Evolutionary conservation across 2,797 vertebrate species (phyloP).

Genomic region (Notamacropus eugenii): DNA sequence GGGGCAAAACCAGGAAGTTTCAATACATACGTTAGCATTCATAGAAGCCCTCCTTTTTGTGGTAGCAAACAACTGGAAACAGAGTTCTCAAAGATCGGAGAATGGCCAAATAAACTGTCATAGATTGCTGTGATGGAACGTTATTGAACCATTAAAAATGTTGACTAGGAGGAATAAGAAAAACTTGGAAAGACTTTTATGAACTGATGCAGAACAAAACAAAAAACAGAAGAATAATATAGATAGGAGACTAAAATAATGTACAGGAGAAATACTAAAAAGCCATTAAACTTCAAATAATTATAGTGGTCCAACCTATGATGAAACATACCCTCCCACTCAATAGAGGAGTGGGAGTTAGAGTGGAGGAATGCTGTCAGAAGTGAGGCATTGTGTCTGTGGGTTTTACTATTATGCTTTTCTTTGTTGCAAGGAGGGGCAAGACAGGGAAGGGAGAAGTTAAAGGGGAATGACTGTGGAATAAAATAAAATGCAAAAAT

Average conservation of each 20-base stretch:
- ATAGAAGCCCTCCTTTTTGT: neutral
- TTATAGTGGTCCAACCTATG: neutral
- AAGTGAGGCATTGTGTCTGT: neutral
- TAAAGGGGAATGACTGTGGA: neutral
- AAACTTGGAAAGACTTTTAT: neutral
- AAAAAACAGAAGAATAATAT: neutral
- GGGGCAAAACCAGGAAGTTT: neutral
- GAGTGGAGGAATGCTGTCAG: neutral
- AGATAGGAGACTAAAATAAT: neutral
- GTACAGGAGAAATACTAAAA: neutral
- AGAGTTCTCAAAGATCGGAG: neutral
- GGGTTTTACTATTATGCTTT: neutral
- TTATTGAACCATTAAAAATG: neutral
- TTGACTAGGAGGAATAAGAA: neutral
- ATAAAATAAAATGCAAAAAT: neutral
- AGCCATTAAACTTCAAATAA: neutral
- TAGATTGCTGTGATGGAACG: neutral
- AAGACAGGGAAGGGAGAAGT: neutral
- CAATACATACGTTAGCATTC: neutral
- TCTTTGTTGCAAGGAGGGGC: neutral
- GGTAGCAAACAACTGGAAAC: neutral
- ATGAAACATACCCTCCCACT: neutral
- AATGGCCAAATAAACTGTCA: neutral
- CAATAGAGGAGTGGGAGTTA: neutral
- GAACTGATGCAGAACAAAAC: neutral